Conservation (phyloP, 2,113 vertebrate genomes). For the Sinocyclocheilus grahami region DNA sequence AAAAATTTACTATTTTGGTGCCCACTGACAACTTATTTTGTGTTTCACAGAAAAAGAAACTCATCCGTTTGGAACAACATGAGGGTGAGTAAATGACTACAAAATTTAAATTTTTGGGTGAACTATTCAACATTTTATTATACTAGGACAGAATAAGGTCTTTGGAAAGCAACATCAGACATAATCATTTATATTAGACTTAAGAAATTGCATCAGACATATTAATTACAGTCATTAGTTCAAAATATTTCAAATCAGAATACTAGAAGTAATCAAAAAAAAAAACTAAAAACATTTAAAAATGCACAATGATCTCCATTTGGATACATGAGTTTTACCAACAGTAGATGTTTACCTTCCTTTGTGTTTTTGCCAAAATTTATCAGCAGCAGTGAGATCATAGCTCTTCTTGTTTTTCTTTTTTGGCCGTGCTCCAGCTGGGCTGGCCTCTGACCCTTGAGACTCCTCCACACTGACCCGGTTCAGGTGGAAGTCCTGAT, state of each 20-base stretch:
- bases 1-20: too few species aligned
- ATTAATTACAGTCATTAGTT: neutral
- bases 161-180: neutral
- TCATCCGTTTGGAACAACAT: too few species aligned
- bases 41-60: too few species aligned
- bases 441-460: slow-evolving; percentile 80
- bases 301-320: neutral
- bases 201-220: neutral
- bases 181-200: neutral
- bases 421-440: slow-evolving; percentile 92
- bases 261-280: neutral
- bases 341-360: slow-evolving; percentile 83
- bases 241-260: neutral
- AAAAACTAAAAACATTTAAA: neutral
- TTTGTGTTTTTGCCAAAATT: slow-evolving; percentile 98
- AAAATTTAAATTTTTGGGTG: neutral
- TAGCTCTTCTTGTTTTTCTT: slow-evolving; percentile 94
- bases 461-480: slow-evolving; percentile 91
- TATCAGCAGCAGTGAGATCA: slow-evolving; percentile 91
- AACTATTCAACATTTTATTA: neutral
- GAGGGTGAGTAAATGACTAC: too few species aligned
- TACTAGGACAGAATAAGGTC: neutral
- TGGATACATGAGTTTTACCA: neutral
- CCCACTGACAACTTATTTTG: too few species aligned
- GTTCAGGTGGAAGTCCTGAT: slow-evolving; percentile 94